Evolutionary conservation across 1,140 invertebrate genomes (phyloP).

Genomic region (Cydia amplana): DNA sequence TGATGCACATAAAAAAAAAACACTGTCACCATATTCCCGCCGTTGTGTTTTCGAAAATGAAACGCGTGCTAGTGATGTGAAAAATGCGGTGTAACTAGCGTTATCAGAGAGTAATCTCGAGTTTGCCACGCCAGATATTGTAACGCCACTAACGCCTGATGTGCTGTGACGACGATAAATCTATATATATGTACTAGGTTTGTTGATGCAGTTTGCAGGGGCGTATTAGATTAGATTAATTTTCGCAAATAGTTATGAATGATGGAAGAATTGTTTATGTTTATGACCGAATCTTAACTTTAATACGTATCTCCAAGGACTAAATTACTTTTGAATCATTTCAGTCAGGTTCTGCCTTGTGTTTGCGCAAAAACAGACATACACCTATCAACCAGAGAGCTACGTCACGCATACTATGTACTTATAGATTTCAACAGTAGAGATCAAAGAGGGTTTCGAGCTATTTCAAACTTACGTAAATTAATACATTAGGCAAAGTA

Average conservation of each 20-base stretch:
- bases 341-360: too few relatives aligned
- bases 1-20: conserved; percentile 43
- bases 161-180: conserved; percentile 65
- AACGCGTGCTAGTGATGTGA: conserved; percentile 24
- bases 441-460: too few relatives aligned
- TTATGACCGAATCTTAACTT: too few relatives aligned
- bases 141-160: conserved; percentile 48
- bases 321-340: too few relatives aligned
- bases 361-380: too few relatives aligned
- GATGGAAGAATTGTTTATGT: too few relatives aligned
- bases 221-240: conserved; percentile 10
- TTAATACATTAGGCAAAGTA: too few relatives aligned
- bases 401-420: too few relatives aligned
- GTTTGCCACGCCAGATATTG: conserved; percentile 74
- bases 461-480: too few relatives aligned
- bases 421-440: too few relatives aligned
- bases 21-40: conserved; percentile 44
- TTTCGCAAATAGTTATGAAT: background rate
- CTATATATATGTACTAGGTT: conserved; percentile 13
- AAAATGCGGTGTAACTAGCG: conserved; percentile 49
- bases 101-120: conserved; percentile 69
- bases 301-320: too few relatives aligned
- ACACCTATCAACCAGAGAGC: too few relatives aligned
- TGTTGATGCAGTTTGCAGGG: conserved; percentile 2
- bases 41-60: conserved; percentile 34